Percentiles rank a stretch among this genome's conserved stretches.
phyloP scores from a whole-genome alignment of 2,797 vertebrate species.

The Limosa lapponica region DNA sequence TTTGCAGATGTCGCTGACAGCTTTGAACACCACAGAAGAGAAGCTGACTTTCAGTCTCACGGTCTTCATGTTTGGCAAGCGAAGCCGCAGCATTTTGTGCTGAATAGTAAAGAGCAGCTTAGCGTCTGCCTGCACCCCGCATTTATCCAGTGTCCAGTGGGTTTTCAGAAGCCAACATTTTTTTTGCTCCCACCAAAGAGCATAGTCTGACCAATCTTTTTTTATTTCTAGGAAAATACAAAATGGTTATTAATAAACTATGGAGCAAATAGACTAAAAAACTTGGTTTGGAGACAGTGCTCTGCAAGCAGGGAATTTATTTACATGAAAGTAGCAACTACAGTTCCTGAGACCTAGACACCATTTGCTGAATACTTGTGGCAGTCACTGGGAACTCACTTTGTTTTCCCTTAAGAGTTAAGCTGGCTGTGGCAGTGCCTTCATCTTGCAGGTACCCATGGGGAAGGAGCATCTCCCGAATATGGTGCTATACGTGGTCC shows the following conservation, averaged over 20 bases:
- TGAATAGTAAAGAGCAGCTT: conserved; percentile 92
- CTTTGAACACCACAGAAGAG: conserved; percentile 90
- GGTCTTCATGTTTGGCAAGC: conserved; percentile 92
- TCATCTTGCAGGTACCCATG: not conserved
- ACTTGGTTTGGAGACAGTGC: not conserved
- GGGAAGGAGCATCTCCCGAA: not conserved
- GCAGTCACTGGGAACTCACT: not conserved
- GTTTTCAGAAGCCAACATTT: conserved; percentile 95
- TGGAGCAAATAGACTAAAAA: not conserved
- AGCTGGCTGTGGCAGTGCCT: not conserved
- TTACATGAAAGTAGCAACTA: not conserved
- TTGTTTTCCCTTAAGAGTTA: not conserved
- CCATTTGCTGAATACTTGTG: not conserved
- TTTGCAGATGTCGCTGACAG: conserved; percentile 91
- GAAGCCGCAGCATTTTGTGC: conserved; percentile 90
- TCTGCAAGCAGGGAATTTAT: not conserved
- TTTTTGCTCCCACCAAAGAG: conserved; percentile 96
- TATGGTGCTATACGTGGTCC: not conserved
- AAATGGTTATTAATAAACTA: not conserved
- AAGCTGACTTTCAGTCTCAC: conserved; percentile 90
- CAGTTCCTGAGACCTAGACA: not conserved
- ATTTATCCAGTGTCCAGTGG: conserved; percentile 98
- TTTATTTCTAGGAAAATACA: conserved; percentile 79
- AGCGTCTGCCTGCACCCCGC: conserved; percentile 93
- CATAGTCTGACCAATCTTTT: conserved; percentile 97